Conservation (phyloP, 2,888 invertebrate genomes). For the Deilephila porcellus region DNA sequence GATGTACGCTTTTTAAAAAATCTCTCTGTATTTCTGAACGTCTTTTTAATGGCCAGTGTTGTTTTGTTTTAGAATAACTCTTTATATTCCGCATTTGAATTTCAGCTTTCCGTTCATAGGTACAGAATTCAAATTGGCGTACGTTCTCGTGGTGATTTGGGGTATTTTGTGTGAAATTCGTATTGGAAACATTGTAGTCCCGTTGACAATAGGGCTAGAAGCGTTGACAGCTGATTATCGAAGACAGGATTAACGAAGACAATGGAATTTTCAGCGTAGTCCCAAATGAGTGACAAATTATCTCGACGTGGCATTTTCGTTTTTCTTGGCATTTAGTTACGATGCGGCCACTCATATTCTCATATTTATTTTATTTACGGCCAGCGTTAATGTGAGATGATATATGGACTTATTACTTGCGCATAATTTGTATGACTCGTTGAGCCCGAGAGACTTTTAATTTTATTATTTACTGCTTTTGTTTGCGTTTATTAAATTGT, state of each 20-base stretch:
- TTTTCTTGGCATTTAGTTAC: slow-evolving; percentile 63
- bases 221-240: slow-evolving; percentile 75
- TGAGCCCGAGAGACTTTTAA: slow-evolving; percentile 67
- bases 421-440: slow-evolving; percentile 63
- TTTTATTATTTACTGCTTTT: slow-evolving; percentile 75
- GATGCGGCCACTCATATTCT: slow-evolving; percentile 47
- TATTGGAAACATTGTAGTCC: slow-evolving; percentile 63
- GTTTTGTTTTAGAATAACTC: slow-evolving; percentile 56
- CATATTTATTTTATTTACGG: slow-evolving; percentile 61
- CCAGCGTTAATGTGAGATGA: slow-evolving; percentile 64
- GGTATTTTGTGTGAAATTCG: slow-evolving; percentile 41
- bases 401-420: slow-evolving; percentile 66
- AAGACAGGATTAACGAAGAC: slow-evolving; percentile 61
- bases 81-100: slow-evolving; percentile 30
- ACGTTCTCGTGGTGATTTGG: slow-evolving; percentile 31
- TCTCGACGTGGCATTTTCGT: slow-evolving; percentile 53
- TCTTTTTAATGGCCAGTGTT: slow-evolving; percentile 56
- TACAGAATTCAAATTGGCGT: slow-evolving; percentile 47
- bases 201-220: slow-evolving; percentile 69
- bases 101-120: slow-evolving; percentile 33
- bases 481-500: slow-evolving; percentile 45
- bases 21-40: slow-evolving; percentile 61
- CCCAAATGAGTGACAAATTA: slow-evolving; percentile 75
- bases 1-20: slow-evolving; percentile 66
- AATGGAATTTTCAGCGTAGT: slow-evolving; percentile 66